Conservation (phyloP, 2,888 invertebrate species). For the Mesochorus sp. region DNA sequence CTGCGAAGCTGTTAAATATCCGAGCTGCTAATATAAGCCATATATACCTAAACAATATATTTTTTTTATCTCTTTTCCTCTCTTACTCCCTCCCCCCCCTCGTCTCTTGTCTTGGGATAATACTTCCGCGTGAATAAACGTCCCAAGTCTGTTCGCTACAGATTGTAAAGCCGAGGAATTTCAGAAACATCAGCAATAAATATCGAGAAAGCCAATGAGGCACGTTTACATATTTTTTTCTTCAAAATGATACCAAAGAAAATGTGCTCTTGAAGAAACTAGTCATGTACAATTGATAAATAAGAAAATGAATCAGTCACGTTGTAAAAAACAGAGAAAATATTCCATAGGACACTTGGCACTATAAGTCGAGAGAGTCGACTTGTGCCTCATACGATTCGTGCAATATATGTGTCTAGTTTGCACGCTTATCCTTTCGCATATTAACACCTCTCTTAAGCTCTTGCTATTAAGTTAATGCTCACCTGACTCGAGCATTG, state of each 20-base stretch:
- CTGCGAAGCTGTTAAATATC: slow-evolving; percentile 59
- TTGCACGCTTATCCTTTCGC: slow-evolving; percentile 50
- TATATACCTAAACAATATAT: background rate
- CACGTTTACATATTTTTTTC: background rate
- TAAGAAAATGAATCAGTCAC: no score
- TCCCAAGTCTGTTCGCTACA: slow-evolving; percentile 7
- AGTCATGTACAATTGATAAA: background rate
- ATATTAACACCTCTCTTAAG: slow-evolving; percentile 65
- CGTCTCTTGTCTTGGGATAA: background rate
- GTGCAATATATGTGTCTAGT: slow-evolving; percentile 28
- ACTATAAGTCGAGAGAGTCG: background rate
- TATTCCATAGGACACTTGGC: no score
- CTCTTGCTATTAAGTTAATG: slow-evolving; percentile 65
- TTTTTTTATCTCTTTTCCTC: background rate
- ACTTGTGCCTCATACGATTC: slow-evolving; percentile 9
- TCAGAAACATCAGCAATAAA: background rate
- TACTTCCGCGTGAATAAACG: slow-evolving; percentile 54
- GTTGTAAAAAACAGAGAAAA: no score
- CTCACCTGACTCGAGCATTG: slow-evolving; percentile 64
- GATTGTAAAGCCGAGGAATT: slow-evolving; percentile 20
- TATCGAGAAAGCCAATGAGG: background rate
- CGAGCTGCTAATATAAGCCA: slow-evolving; percentile 26
- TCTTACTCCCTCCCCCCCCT: background rate
- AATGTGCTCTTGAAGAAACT: background rate
- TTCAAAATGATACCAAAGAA: background rate